A percentile compares a stretch with the other conserved stretches of the same genome.
phyloP scores from a whole-genome alignment of 2,113 vertebrate species.

The Hirundichthys speculiger region DNA sequence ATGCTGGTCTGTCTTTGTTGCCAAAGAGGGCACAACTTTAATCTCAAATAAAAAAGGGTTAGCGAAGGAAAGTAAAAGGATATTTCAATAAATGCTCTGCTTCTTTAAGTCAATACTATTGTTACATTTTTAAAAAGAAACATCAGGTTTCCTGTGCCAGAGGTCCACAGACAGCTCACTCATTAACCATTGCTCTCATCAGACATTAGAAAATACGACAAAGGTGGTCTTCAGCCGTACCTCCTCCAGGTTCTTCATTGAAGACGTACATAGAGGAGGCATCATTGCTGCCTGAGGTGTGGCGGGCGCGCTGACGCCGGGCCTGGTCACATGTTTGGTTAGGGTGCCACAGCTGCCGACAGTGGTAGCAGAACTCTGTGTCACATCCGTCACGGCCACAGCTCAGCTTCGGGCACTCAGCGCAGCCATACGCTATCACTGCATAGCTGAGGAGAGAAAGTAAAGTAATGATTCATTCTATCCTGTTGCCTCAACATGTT shows the following conservation, averaged over 20 bases:
- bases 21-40: too few species aligned
- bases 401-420: conserved; percentile 86
- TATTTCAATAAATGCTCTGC: too few species aligned
- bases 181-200: too few species aligned
- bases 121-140: too few species aligned
- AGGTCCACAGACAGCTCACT: too few species aligned
- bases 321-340: conserved; percentile 84
- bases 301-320: conserved; percentile 80
- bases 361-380: conserved; percentile 91
- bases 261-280: conserved; percentile 77
- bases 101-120: too few species aligned
- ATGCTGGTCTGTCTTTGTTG: too few species aligned
- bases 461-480: not conserved
- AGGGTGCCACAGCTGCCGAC: conserved; percentile 89
- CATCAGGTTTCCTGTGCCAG: too few species aligned
- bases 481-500: not conserved
- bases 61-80: too few species aligned
- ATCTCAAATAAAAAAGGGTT: too few species aligned
- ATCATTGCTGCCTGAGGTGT: conserved; percentile 72
- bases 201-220: too few species aligned
- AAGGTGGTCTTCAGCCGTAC: conserved; percentile 49
- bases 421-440: conserved; percentile 87
- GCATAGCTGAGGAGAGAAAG: conserved; percentile 79
- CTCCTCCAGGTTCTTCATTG: conserved; percentile 79
- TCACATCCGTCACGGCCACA: conserved; percentile 85